Base-by-base conservation (phyloP, 2,888 invertebrate genomes). In the Agapostemon virescens region DNA sequence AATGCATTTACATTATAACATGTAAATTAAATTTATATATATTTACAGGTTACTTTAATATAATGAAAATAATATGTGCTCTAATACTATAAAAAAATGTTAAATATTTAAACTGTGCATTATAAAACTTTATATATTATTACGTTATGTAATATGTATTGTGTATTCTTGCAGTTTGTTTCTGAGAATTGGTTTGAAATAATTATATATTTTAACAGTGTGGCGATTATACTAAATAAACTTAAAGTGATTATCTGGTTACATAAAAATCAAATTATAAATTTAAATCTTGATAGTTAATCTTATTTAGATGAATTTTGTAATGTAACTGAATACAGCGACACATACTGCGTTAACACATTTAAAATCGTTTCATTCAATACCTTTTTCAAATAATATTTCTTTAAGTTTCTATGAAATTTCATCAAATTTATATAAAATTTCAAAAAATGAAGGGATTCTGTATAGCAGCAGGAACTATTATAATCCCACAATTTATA, bases 41-140 rank as follows among this genome's bases (percentile, higher is more conserved):
- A 70, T 69, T 15, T 82, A 64, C 20, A 52, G 20, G 26, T 49
- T n/a, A 26, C 17, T 69, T 66, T 64, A 26, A 55, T 26, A 49
- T n/a, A 30, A 20, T 33, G 30, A 17, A 33, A 9, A n/a, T 20
- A 49, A 9, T n/a, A 49, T 17, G 3, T 20, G 20, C 23, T 15
- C n/a, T 52, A n/a, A 52, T n/a, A 52, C n/a, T 6, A n/a, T 52
- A n/a, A 52, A 52, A 52, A 40, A 40, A 23, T 23, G 11, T 52
- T 11, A 52, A 20, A n/a, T n/a, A 20, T n/a, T n/a, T 49, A 49
- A 49, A 49, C 17, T n/a, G 7, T 49, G 20, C n/a, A 7, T 49
- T 17, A 52, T 40, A 40, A 13, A 52, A 52, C 23, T 52, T 11
- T 11, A 52, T 23, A 23, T 13, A 23, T 52, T 15, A 40, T 40